phyloP scores from a whole-genome alignment of 2,888 invertebrate species.

The Carpatolechia fugitivella region DNA sequence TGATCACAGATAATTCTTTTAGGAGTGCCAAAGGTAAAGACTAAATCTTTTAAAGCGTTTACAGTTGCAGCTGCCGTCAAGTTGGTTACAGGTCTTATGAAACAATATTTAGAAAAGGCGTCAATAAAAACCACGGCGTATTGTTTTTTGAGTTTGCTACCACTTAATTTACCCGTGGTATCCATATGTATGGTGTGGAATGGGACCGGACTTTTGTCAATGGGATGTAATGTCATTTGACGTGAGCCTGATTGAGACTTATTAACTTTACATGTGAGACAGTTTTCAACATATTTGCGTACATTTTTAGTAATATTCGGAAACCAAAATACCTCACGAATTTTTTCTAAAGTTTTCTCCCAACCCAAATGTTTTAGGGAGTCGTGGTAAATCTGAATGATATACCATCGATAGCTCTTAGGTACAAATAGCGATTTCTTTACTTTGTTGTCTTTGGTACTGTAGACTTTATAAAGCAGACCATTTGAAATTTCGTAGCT shows the following conservation, averaged over 20 bases:
- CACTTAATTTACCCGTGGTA: conserved; percentile 13
- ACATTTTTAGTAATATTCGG: conserved; percentile 4
- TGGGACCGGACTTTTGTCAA: conserved; percentile 9
- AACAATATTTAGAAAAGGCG: conserved; percentile 21
- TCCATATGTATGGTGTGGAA: conserved; percentile 17
- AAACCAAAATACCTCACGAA: conserved; percentile 17
- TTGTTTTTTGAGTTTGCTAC: conserved; percentile 2
- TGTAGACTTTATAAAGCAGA: neutral
- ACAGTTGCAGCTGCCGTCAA: conserved; percentile 12
- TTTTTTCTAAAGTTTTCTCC: conserved; percentile 16
- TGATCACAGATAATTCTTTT: conserved; percentile 22
- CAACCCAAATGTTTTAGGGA: conserved; percentile 14
- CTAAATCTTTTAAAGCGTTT: conserved; percentile 8
- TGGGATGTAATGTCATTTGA: conserved; percentile 13
- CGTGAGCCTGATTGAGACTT: conserved; percentile 10
- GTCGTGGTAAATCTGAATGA: conserved; percentile 13
- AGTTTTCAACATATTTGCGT: conserved; percentile 12
- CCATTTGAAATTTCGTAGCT: neutral
- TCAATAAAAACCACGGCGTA: conserved; percentile 21
- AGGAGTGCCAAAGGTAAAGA: conserved; percentile 17
- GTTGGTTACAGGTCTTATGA: conserved; percentile 11
- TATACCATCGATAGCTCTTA: conserved; percentile 8
- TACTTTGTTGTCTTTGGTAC: neutral
- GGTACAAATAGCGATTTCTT: conserved; percentile 1
- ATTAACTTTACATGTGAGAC: conserved; percentile 11